phyloP scores from a whole-genome alignment of 2,888 invertebrate genomes.

The Sisyra nigra region DNA sequence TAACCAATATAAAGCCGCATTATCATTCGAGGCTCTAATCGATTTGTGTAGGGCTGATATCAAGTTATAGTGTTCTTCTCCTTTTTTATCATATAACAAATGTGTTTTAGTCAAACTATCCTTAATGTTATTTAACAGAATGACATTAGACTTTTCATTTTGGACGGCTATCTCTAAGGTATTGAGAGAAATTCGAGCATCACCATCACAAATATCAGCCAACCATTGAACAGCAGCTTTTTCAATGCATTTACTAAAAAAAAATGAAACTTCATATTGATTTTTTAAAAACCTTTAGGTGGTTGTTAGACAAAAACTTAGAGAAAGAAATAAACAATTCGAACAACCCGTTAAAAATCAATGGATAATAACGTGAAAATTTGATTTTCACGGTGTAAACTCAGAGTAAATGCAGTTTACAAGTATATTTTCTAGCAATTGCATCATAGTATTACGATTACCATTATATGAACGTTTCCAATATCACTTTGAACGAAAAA shows the following conservation, averaged over 20 bases:
- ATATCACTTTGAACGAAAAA: too few species aligned
- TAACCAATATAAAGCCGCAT: conserved; percentile 70
- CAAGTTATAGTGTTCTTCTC: conserved; percentile 71
- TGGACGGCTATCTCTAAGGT: conserved; percentile 51
- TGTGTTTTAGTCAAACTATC: conserved; percentile 62
- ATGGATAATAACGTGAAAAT: too few species aligned
- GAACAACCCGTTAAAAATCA: too few species aligned
- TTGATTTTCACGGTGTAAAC: too few species aligned
- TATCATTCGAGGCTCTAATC: conserved; percentile 62
- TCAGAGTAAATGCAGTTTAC: too few species aligned
- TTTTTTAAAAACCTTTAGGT: not conserved
- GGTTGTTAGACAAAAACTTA: not conserved
- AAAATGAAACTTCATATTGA: conserved; percentile 14
- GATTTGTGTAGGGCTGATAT: conserved; percentile 74
- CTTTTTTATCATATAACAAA: conserved; percentile 58
- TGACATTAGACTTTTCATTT: conserved; percentile 23
- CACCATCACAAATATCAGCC: conserved; percentile 64
- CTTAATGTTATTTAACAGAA: conserved; percentile 49
- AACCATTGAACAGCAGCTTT: conserved; percentile 48
- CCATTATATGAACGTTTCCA: too few species aligned
- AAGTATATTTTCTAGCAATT: too few species aligned
- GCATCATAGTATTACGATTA: too few species aligned
- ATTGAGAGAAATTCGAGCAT: conserved; percentile 62
- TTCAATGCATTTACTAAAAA: conserved; percentile 28
- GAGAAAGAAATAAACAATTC: too few species aligned